Evolutionary conservation across 2,888 invertebrate species (phyloP).

Genomic region (Lithophane socia): DNA sequence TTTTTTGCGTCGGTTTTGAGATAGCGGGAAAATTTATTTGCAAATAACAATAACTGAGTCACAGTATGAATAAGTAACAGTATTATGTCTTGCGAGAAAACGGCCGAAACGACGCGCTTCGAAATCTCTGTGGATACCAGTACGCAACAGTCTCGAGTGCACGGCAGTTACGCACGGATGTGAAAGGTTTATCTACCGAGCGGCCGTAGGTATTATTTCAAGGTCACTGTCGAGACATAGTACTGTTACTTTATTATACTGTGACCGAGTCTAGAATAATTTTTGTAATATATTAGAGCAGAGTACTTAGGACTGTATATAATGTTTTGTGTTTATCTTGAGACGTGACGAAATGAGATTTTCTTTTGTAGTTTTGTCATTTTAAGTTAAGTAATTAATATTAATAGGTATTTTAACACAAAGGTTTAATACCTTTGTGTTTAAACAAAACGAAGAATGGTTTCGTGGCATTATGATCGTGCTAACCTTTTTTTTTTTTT

Average conservation of each 20-base stretch:
- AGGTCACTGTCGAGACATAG: too few relatives aligned
- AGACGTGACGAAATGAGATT: not conserved
- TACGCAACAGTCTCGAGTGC: too few relatives aligned
- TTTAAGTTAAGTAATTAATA: not conserved
- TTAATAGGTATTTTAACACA: not conserved
- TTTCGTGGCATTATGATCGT: too few relatives aligned
- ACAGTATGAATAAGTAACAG: too few relatives aligned
- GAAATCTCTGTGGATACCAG: too few relatives aligned
- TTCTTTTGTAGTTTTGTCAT: not conserved
- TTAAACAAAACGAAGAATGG: not conserved
- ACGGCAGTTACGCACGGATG: too few relatives aligned
- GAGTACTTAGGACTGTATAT: not conserved
- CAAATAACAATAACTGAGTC: not conserved
- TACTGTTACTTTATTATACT: too few relatives aligned
- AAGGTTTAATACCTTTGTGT: too few relatives aligned
- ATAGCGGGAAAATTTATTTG: not conserved
- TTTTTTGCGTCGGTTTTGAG: not conserved
- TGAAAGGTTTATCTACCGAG: too few relatives aligned
- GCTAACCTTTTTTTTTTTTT: not conserved
- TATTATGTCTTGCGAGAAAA: too few relatives aligned
- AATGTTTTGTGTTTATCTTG: not conserved
- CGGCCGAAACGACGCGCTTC: too few relatives aligned
- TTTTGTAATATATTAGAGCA: not conserved
- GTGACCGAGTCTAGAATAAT: not conserved
- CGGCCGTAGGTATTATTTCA: too few relatives aligned